phyloP scores from a whole-genome alignment of 1,140 invertebrate genomes.

The Melipona quadrifasciata region DNA sequence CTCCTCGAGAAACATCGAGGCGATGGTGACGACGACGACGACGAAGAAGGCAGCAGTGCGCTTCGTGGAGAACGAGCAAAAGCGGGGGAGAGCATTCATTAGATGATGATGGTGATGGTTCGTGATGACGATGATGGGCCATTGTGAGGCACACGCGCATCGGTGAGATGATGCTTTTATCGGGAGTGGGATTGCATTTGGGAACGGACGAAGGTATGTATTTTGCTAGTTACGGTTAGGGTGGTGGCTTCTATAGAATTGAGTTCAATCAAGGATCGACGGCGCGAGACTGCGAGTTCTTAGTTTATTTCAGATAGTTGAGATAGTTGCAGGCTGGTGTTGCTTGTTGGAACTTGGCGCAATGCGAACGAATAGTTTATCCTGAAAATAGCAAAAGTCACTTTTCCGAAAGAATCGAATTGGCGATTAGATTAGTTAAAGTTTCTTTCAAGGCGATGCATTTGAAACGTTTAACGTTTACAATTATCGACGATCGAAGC shows the following conservation, averaged over 20 bases:
- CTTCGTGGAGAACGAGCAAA: background rate
- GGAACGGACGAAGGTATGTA: background rate
- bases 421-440: no score
- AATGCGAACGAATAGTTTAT: no score
- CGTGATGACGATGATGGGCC: background rate
- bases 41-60: background rate
- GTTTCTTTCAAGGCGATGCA: no score
- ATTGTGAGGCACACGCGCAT: background rate
- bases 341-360: background rate
- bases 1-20: background rate
- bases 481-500: no score
- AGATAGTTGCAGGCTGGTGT: background rate
- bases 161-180: background rate
- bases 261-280: background rate
- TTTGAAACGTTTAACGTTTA: no score
- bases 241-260: background rate
- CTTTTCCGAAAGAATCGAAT: no score
- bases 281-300: background rate
- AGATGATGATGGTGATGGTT: background rate
- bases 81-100: background rate
- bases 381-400: no score
- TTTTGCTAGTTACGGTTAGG: background rate
- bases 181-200: background rate
- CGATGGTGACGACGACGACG: background rate
- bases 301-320: background rate